Conservation (phyloP, 2,888 invertebrate genomes). For the Clitarchus hookeri region DNA sequence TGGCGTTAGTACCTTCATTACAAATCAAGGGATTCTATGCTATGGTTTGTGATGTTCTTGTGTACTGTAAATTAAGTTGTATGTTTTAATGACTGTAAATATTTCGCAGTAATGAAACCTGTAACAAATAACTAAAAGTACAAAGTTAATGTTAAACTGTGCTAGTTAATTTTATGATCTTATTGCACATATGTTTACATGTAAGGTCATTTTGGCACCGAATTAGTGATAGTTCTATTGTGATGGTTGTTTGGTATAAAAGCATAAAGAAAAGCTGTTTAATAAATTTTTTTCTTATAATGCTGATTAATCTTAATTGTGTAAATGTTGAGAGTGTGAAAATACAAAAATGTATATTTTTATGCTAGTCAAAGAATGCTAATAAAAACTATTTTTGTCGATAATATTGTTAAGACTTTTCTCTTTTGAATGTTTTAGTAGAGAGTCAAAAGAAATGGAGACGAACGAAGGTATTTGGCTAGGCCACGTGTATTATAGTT, state of each 20-base stretch:
- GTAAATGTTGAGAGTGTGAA: slow-evolving; percentile 28
- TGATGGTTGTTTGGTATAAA: slow-evolving; percentile 17
- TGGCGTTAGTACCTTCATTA: too few species aligned
- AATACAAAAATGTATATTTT: slow-evolving; percentile 41
- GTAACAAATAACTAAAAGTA: slow-evolving; percentile 2
- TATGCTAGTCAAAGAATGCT: slow-evolving; percentile 42
- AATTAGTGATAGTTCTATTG: slow-evolving; percentile 9
- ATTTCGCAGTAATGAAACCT: background rate
- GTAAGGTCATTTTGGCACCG: slow-evolving; percentile 7
- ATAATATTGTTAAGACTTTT: slow-evolving; percentile 40
- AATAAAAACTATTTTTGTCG: slow-evolving; percentile 42
- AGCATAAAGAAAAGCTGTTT: slow-evolving; percentile 19
- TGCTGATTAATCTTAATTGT: background rate
- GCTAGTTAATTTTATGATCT: slow-evolving; percentile 9
- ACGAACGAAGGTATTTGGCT: slow-evolving; percentile 28
- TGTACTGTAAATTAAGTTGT: background rate
- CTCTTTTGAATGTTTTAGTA: slow-evolving; percentile 37
- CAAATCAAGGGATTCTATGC: too few species aligned
- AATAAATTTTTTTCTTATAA: background rate
- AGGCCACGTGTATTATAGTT: slow-evolving; percentile 37
- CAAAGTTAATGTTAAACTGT: slow-evolving; percentile 1
- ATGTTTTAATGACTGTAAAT: background rate
- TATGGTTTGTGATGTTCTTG: background rate
- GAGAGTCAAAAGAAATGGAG: background rate
- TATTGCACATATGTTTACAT: background rate